Conservation (phyloP, 2,113 vertebrate species). For the Theropithecus gelada region DNA sequence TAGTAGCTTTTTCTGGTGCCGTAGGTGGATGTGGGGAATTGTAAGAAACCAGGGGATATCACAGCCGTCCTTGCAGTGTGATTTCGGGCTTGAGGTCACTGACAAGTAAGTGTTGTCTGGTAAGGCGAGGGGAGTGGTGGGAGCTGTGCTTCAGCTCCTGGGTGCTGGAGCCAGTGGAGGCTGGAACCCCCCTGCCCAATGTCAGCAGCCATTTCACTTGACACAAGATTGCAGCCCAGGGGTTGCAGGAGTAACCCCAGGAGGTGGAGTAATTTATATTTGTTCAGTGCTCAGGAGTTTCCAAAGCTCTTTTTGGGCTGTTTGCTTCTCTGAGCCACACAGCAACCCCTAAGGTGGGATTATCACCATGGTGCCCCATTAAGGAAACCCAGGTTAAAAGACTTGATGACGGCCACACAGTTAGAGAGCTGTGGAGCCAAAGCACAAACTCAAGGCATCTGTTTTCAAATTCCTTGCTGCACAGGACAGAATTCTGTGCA, state of each 20-base stretch:
- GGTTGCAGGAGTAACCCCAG: not conserved
- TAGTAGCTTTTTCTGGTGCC: not conserved
- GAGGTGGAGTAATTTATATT: not conserved
- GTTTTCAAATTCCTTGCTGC: not conserved
- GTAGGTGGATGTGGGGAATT: not conserved
- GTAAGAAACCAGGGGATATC: not conserved
- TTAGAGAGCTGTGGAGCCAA: not conserved
- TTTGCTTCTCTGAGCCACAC: not conserved
- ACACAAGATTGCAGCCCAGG: not conserved
- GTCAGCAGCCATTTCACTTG: not conserved
- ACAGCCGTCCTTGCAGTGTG: not conserved
- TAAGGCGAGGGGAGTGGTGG: not conserved
- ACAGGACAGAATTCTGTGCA: not conserved
- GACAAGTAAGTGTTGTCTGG: not conserved
- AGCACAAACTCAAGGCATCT: not conserved
- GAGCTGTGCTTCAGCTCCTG: not conserved
- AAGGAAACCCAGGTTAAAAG: not conserved
- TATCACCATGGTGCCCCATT: not conserved
- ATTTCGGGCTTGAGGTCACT: not conserved
- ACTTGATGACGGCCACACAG: not conserved
- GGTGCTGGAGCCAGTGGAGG: not conserved
- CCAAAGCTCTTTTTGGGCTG: not conserved
- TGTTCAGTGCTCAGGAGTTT: not conserved
- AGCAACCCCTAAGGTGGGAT: not conserved
- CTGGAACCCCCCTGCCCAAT: not conserved